These are phyloP conservation scores for Campopleginae sp. DNA, from an alignment of 2,888 invertebrate species.

Conservation along the genomic window DNA sequence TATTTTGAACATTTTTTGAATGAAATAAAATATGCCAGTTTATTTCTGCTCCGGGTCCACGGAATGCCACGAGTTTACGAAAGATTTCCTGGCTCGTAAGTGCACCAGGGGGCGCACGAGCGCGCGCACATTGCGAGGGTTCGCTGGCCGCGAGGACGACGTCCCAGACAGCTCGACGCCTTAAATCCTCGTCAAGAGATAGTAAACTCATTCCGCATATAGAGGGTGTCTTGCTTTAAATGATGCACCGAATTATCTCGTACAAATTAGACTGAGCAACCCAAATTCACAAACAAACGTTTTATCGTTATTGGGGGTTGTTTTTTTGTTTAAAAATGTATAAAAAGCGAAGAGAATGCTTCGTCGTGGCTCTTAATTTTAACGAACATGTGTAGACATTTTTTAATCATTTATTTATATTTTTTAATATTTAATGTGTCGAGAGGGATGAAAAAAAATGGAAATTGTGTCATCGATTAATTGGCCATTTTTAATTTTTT, in stretches of 20 bases:
- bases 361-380: background rate
- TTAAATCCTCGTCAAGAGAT: conserved; percentile 37
- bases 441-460: background rate
- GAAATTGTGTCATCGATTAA: too few relatives aligned
- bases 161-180: conserved; percentile 67
- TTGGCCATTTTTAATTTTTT: background rate
- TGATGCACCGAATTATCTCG: background rate
- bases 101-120: conserved; percentile 9
- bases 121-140: conserved; percentile 42
- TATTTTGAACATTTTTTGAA: background rate
- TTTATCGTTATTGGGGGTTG: background rate
- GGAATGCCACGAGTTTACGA: conserved; percentile 16
- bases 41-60: background rate
- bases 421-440: background rate
- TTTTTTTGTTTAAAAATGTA: background rate
- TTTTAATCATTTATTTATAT: background rate
- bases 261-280: background rate
- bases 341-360: background rate
- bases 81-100: conserved; percentile 1
- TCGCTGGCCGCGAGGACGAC: conserved; percentile 58
- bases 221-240: background rate
- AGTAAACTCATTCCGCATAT: background rate
- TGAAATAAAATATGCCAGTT: too few relatives aligned
- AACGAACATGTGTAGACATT: background rate
- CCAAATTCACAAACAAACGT: background rate